Evolutionary conservation across 2,113 vertebrate species (phyloP).

Genomic region (Peromyscus polionotus): DNA sequence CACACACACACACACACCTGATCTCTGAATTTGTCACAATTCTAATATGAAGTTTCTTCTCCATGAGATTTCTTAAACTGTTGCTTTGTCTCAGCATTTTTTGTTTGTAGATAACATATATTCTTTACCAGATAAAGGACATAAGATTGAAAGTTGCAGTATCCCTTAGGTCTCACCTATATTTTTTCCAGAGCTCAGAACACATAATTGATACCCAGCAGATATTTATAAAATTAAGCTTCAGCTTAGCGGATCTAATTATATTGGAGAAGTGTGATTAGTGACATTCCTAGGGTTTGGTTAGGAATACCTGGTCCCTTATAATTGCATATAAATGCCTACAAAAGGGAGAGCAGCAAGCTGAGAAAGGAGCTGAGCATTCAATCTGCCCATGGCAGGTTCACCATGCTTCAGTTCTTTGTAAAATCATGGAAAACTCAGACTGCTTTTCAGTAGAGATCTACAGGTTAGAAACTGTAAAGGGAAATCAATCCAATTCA

Average conservation of each 20-base stretch:
- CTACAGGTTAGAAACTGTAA: conserved; percentile 35
- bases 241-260: neutral
- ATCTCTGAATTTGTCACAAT: neutral
- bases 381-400: neutral
- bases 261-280: neutral
- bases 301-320: neutral
- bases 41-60: neutral
- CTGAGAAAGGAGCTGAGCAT: neutral
- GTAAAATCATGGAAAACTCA: conserved; percentile 17
- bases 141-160: neutral
- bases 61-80: neutral
- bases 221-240: conserved; percentile 9
- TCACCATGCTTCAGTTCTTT: conserved; percentile 12
- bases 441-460: conserved; percentile 28
- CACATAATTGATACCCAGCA: neutral
- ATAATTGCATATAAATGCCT: neutral
- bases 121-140: neutral
- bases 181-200: neutral
- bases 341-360: neutral
- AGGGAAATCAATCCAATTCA: conserved; percentile 43
- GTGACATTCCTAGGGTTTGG: neutral
- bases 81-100: neutral
- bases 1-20: neutral
- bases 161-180: neutral
- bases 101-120: neutral